phyloP scores from a whole-genome alignment of 2,113 vertebrate genomes.

The Mola mola region DNA sequence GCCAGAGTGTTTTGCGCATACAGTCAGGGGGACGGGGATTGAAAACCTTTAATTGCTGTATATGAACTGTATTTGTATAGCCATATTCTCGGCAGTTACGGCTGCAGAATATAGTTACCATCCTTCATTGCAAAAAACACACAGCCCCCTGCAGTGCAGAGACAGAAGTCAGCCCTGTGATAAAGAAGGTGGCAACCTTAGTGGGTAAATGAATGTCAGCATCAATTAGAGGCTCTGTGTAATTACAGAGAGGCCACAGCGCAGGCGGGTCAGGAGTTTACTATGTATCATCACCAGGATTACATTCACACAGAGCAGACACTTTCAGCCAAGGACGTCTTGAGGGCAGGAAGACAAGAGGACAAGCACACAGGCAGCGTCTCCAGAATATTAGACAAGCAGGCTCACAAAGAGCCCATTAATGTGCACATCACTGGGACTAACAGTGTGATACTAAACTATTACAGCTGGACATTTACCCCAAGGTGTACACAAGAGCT shows the following conservation, averaged over 20 bases:
- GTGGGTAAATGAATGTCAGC: conserved; percentile 82
- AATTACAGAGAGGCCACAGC: conserved; percentile 67
- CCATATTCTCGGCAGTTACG: conserved; percentile 7
- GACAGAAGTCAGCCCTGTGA: conserved; percentile 52
- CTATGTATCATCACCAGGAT: conserved; percentile 80
- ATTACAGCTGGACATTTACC: conserved; percentile 21
- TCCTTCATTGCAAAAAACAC: conserved; percentile 16
- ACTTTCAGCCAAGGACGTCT: conserved; percentile 78
- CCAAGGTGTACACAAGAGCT: conserved; percentile 23
- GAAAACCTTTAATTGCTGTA: conserved; percentile 45
- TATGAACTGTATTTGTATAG: conserved; percentile 20
- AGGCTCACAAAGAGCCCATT: conserved; percentile 37
- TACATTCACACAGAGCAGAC: conserved; percentile 66
- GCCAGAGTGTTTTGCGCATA: conserved; percentile 22
- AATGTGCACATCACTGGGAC: conserved; percentile 40
- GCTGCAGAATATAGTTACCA: background rate
- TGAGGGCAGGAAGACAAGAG: conserved; percentile 65
- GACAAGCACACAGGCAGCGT: conserved; percentile 29
- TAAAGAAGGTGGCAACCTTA: conserved; percentile 72
- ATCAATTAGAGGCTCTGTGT: conserved; percentile 79
- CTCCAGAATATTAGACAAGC: conserved; percentile 7
- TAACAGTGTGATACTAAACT: conserved; percentile 35
- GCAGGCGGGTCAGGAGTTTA: conserved; percentile 72
- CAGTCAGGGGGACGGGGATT: conserved; percentile 24
- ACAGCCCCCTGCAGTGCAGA: conserved; percentile 21